Percentiles rank a stretch among this genome's conserved stretches.
phyloP scores from a whole-genome alignment of 2,113 vertebrate genomes.

The Spheniscus mendiculus region DNA sequence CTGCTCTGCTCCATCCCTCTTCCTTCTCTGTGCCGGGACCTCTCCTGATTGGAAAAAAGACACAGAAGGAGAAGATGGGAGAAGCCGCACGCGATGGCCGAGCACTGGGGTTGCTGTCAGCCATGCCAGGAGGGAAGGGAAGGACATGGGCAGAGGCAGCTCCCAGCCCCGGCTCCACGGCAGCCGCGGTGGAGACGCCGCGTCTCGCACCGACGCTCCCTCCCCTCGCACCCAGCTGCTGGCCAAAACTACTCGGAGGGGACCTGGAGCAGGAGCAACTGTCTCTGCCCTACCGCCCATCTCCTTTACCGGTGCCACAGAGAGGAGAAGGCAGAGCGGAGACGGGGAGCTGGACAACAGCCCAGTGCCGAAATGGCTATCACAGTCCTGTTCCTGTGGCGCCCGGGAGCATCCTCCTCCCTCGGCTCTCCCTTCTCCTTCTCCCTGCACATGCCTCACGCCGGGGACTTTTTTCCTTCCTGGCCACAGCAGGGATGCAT shows the following conservation, averaged over 20 bases:
- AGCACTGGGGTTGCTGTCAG: not conserved
- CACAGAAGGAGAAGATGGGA: not conserved
- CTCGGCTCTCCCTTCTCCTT: not conserved
- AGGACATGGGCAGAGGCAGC: not conserved
- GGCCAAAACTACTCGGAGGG: not conserved
- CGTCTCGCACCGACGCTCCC: accelerated
- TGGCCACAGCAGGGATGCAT: not conserved
- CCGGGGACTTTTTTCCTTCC: not conserved
- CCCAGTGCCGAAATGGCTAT: not conserved
- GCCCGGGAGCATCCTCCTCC: not conserved
- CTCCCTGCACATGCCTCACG: accelerated
- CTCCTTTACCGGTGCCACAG: not conserved
- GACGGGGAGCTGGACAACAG: not conserved
- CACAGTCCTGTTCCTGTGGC: accelerated
- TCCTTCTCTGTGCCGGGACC: not conserved
- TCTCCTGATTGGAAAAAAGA: not conserved
- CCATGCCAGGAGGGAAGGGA: accelerated
- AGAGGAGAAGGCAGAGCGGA: not conserved
- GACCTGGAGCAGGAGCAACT: not conserved
- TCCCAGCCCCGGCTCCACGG: not conserved
- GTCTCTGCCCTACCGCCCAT: not conserved
- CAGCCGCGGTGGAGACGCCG: not conserved
- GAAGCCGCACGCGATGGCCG: not conserved
- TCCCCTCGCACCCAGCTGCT: not conserved
- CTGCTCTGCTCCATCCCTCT: not conserved